These are phyloP conservation scores for Zoanthus solanderi DNA, from an alignment of 92 coral and sea anemone species.

Conservation along the genomic window DNA sequence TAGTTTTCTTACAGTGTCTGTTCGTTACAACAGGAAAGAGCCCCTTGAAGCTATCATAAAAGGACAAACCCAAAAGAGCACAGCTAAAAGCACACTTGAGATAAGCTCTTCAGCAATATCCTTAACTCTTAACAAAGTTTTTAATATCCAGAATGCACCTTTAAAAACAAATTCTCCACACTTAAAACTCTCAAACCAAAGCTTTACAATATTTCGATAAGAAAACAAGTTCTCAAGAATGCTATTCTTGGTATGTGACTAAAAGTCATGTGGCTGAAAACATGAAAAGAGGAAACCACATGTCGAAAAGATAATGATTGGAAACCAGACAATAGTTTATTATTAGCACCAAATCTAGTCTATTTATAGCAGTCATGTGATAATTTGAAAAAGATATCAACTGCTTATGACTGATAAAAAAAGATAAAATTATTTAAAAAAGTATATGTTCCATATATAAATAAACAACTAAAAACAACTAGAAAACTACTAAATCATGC, in stretches of 20 bases:
- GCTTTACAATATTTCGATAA: not conserved
- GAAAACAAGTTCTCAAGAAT: not conserved
- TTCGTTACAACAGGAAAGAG: constrained; percentile 19
- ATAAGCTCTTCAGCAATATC: constrained; percentile 8
- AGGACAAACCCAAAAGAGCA: not conserved
- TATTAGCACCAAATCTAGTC: not conserved
- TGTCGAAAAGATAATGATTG: not conserved
- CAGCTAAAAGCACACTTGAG: constrained; percentile 8
- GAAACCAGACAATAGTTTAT: too few relatives aligned
- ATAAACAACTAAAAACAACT: not conserved
- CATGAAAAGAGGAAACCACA: not conserved
- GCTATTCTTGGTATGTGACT: constrained; percentile 9
- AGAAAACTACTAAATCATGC: not conserved
- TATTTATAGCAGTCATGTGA: not conserved
- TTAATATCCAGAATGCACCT: constrained; percentile 14
- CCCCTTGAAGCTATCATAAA: not conserved
- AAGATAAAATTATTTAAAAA: not conserved
- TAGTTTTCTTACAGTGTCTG: constrained; percentile 1
- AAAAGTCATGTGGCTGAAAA: not conserved
- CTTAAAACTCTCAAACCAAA: constrained; percentile 5
- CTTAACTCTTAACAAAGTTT: not conserved
- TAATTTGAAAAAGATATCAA: not conserved
- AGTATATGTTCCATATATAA: not conserved
- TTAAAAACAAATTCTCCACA: constrained; percentile 54
- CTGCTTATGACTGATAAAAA: not conserved